Evolutionary conservation across 1,140 invertebrate genomes (phyloP), one percentile per base, ranked within the genome.

Genomic region (Micrasema longulum): DNA sequence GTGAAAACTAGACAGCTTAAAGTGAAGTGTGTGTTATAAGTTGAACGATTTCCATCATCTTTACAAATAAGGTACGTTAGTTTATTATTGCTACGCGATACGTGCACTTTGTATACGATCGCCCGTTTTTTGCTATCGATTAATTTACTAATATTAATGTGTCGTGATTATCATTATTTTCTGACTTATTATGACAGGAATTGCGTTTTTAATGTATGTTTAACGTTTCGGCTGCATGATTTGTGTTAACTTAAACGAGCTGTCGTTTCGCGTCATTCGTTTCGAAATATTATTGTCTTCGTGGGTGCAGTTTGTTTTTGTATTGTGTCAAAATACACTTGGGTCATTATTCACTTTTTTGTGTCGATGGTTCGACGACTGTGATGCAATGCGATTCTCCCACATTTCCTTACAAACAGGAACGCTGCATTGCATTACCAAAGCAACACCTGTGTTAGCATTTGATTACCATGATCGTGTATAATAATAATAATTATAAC

Each of bases 41-140:
- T 20, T 20, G n/a, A 26, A 60, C 5, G 12, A 22, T 60, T 31
- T 43, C n/a, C 20, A 36, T 18, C 26, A 2, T n/a, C 22, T 16
- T 60, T 41, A 41, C 5, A 35, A 36, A 60, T 12, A 60, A 38
- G 55, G 55, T 60, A 23, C 18, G 55, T 41, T 35, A n/a, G n/a
- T n/a, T 41, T 3, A 3, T 43, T 43, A 41, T 41, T 18, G 16
- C 41, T 22, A 20, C 22, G 12, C 4, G 36, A 36, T 36, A 20
- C 5, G 16, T 18, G 16, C 36, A n/a, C 55, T 41, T 60, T 60
- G 55, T 60, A 23, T 41, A 60, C 16, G 55, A 20, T 18, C 55
- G 31, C 55, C 55, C 55, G 55, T 41, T 60, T 38, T 60, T 55
- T 60, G 55, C 36, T 60, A 60, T 60, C 55, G 55, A 60, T 60